A percentile compares a stretch with the other conserved stretches of the same genome.
Conservation (phyloP, 2,797 vertebrate species). For the Clarias laeviceps region DNA sequence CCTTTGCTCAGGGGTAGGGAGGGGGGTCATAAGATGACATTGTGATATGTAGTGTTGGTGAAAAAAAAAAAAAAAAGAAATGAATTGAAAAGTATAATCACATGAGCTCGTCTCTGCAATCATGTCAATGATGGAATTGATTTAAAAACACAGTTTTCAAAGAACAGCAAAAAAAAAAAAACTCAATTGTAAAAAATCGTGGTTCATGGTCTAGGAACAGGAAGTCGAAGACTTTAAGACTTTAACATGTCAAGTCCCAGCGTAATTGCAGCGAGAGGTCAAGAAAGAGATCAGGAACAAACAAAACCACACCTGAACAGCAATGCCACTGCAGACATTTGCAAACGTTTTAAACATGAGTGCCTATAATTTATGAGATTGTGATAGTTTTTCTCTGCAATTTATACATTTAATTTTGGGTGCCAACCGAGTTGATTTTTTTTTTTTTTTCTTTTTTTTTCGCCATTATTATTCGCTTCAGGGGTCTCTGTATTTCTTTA, state of each 20-base stretch:
- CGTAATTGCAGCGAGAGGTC: background rate
- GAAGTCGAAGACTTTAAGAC: constrained; percentile 1
- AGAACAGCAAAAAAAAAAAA: background rate
- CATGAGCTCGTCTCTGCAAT: background rate
- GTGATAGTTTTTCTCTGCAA: constrained; percentile 69
- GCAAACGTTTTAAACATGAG: constrained; percentile 65
- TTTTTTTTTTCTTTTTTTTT: no score
- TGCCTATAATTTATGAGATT: constrained; percentile 92
- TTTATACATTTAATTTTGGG: constrained; percentile 59
- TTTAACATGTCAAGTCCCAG: background rate
- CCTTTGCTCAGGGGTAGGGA: constrained; percentile 1
- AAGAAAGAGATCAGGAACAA: background rate
- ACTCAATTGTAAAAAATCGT: background rate
- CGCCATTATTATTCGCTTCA: constrained; percentile 77
- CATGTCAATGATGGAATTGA: background rate
- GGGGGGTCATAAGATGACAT: constrained; percentile 13
- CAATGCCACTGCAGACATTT: constrained; percentile 19
- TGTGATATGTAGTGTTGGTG: constrained; percentile 42
- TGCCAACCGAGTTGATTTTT: constrained; percentile 86
- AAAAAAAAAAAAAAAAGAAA: background rate
- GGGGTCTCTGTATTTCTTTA: constrained; percentile 72
- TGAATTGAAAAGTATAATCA: background rate
- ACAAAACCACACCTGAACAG: background rate
- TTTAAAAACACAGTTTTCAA: background rate
- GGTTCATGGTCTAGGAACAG: background rate